Evolutionary conservation across 2,888 invertebrate species (phyloP), one percentile per base, ranked within the genome.

Genomic region (Gymnoscelis rufifasciata): DNA sequence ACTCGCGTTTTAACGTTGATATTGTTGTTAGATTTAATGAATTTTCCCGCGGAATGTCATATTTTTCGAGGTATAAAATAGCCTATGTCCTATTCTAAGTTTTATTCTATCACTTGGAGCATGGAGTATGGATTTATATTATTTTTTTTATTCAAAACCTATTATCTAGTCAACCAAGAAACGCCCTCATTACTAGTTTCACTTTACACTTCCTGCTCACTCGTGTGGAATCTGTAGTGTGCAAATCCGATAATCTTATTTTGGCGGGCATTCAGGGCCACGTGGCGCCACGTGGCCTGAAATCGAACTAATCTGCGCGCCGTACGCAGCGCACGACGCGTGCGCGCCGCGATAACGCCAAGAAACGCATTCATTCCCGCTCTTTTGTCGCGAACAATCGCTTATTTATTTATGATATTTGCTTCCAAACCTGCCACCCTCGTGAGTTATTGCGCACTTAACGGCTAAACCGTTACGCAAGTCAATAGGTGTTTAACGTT

Each of bases 151-250:
- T 7, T 29, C 13, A 10, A 28, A 10, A 23, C 23, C 36, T 24
- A 66, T 69, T 71, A 51, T 43, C 66, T n/a, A n/a, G 31, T 71
- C 68, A 71, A 64, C 71, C 81, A 79, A 82, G 78, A 82, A 81
- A 77, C 68, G 73, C 75, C 76, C 79, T 84, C 81, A 83, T 86
- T 84, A 84, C 82, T 77, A 76, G 84, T 86, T 87, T 87, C 87
- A 88, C 84, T 88, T 87, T 84, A 83, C 87, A 87, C 87, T 86
- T 88, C 87, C 87, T 83, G 84, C 71, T 69, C 71, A 84, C 84
- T 87, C 81, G 81, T 84, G 87, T 87, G 83, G 87, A 88, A 87
- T 88, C 84, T 86, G 88, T 86, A 87, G 87, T 86, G 84, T 80
- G 83, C 82, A 87, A 87, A 88, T 88, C 88, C 84, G 84, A 79